Conservation (phyloP, 2,797 vertebrate genomes). For the Tauraco hartlaubi region DNA sequence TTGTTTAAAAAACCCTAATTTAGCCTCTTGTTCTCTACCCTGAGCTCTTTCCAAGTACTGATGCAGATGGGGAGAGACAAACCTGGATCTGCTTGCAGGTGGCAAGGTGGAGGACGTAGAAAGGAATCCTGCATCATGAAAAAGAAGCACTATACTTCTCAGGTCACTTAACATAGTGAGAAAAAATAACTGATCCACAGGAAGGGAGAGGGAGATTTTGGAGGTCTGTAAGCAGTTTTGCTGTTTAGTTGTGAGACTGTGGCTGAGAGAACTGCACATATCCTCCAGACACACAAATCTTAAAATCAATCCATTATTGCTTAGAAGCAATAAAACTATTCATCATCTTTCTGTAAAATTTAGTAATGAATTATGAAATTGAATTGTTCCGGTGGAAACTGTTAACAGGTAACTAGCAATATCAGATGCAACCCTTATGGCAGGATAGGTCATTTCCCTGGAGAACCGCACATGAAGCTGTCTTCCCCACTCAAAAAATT, state of each 20-base stretch:
- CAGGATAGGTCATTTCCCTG: neutral
- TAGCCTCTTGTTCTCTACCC: neutral
- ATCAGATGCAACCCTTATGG: neutral
- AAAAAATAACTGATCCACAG: neutral
- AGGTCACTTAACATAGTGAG: neutral
- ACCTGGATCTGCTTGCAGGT: neutral
- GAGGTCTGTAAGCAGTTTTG: neutral
- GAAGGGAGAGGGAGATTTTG: neutral
- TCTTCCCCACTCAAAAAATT: neutral
- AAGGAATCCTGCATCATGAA: neutral
- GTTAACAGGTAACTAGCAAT: neutral
- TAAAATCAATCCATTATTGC: neutral
- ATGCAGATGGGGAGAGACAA: neutral
- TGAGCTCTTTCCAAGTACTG: neutral
- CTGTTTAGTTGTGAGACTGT: neutral
- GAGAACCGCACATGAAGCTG: neutral
- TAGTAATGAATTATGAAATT: neutral
- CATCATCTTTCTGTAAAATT: neutral
- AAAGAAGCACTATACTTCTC: neutral
- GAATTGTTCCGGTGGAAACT: neutral
- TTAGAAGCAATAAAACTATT: neutral
- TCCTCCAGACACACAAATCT: neutral
- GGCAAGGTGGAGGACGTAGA: neutral
- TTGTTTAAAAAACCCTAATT: neutral
- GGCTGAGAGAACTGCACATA: neutral